Base-by-base conservation (phyloP, 2,888 invertebrate species). In the Tupiocoris notatus region DNA sequence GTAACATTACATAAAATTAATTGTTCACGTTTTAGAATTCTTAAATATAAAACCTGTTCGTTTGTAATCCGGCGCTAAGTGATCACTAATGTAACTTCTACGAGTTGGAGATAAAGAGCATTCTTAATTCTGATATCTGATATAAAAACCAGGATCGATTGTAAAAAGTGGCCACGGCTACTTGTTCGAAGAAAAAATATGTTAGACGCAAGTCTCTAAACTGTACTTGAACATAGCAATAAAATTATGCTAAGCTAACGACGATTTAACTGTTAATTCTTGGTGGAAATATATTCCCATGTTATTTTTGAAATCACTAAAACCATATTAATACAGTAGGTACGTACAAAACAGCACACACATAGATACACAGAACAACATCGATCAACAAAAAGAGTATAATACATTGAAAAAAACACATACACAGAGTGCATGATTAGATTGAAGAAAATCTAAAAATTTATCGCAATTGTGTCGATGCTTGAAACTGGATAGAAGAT, bases 91-190 rank as follows among this genome's bases (percentile, higher is more conserved):
- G n/a, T 39, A 12, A 39, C 12, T 39, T 7, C 39, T 39, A 39
- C 39, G 39, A 39, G 12, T 39, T 12, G 39, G n/a, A n/a, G n/a
- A n/a, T n/a, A 39, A 39, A 39, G 39, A 12, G 59, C 58, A 70
- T 70, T 70, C 70, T 70, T 70, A 70, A 70, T 70, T 70, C 70
- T 70, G 70, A 70, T 70, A 25, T 70, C 70, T 70, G 59, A 65
- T 17, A 63, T 22, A 65, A 6, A 16, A 25, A 25, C 17, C 16
- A 24, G 21, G 62, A 21, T 21, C 23, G 63, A 22, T 23, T 23
- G 63, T 63, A 23, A 23, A 59, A 22, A 21, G 25, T 63, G n/a
- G n/a, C 23, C 63, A 7, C 23, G 23, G 59, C 23, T n/a, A 20
- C 23, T 62, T 63, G n/a, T n/a, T n/a, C n/a, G n/a, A 23, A 21